phyloP scores from a whole-genome alignment of 2,888 invertebrate species.

The Furcula furcula region DNA sequence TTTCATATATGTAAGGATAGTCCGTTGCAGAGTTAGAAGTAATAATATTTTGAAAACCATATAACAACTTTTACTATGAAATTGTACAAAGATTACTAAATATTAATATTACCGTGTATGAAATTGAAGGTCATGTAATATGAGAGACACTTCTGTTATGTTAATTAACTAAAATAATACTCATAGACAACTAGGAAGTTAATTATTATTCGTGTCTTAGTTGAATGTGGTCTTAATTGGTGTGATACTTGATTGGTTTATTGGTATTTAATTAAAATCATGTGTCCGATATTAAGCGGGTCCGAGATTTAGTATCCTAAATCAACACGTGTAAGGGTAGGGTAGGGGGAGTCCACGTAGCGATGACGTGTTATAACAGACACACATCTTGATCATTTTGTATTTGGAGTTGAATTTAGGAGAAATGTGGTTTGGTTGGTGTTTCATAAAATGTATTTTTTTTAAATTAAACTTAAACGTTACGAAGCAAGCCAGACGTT shows the following conservation, averaged over 20 bases:
- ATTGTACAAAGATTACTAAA: too few relatives aligned
- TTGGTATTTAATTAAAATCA: slow-evolving; percentile 1
- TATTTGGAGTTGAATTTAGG: too few relatives aligned
- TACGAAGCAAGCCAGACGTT: too few relatives aligned
- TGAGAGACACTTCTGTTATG: slow-evolving; percentile 12
- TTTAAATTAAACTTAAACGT: too few relatives aligned
- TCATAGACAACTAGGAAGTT: slow-evolving; percentile 16
- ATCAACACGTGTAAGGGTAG: slow-evolving; percentile 1
- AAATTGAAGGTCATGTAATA: slow-evolving; percentile 10
- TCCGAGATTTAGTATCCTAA: background rate
- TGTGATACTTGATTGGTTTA: background rate
- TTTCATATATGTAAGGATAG: too few relatives aligned
- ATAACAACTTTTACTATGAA: too few relatives aligned
- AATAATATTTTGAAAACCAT: too few relatives aligned
- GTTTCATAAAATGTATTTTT: too few relatives aligned
- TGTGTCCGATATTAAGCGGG: background rate
- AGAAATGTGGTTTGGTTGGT: too few relatives aligned
- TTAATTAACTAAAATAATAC: slow-evolving; percentile 15
- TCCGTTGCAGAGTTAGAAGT: too few relatives aligned
- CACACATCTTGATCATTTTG: too few relatives aligned
- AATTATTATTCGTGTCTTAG: slow-evolving; percentile 5
- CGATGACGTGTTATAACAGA: background rate
- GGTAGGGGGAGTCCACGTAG: slow-evolving; percentile 19
- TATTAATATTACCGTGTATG: background rate
- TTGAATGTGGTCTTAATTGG: background rate